These are phyloP conservation scores for Saturnia japonica DNA, from an alignment of 2,888 invertebrate species.

Conservation along the genomic window DNA sequence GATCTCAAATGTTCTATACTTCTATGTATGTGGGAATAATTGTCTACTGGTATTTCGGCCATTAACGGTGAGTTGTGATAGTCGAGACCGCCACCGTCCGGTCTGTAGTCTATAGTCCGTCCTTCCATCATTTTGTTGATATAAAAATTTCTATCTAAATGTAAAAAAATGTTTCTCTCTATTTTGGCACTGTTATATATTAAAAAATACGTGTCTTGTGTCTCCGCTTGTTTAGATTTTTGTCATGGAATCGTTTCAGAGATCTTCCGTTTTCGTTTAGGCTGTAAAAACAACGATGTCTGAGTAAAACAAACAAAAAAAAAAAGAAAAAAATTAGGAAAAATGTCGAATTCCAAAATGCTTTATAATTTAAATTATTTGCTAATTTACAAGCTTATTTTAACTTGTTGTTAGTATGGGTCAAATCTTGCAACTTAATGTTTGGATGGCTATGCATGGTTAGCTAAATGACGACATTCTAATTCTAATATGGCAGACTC, in stretches of 20 bases:
- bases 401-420: too few species aligned
- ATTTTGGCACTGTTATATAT: constrained; percentile 75
- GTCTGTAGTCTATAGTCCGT: constrained; percentile 78
- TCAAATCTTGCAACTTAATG: too few species aligned
- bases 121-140: constrained; percentile 79
- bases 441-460: too few species aligned
- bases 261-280: constrained; percentile 73
- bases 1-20: constrained; percentile 85
- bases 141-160: constrained; percentile 69
- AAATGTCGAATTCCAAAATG: constrained; percentile 47
- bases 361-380: constrained; percentile 23
- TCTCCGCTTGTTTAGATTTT: constrained; percentile 31
- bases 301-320: constrained; percentile 23
- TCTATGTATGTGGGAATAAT: constrained; percentile 84
- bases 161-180: constrained; percentile 57
- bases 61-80: constrained; percentile 86
- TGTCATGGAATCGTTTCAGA: constrained; percentile 78
- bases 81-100: constrained; percentile 83
- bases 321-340: too few species aligned
- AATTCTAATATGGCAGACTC: too few species aligned
- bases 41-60: constrained; percentile 86
- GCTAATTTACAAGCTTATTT: too few species aligned
- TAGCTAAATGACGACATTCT: too few species aligned
- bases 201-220: constrained; percentile 72
- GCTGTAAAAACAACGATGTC: constrained; percentile 55